Conservation (phyloP, 1,140 invertebrate species). For the Drosophila ironensis region DNA sequence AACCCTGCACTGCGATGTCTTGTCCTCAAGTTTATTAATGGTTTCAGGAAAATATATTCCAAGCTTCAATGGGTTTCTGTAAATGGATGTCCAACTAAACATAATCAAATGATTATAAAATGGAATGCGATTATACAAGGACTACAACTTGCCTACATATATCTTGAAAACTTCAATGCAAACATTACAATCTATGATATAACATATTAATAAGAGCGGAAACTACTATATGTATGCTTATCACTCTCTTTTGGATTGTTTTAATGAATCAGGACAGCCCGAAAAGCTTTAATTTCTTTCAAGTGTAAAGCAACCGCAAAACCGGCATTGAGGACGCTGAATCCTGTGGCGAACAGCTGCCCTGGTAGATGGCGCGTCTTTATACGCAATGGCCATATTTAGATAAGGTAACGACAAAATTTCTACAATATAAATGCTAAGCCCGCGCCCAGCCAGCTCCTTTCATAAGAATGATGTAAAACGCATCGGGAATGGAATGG, state of each 20-base stretch:
- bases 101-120: no score
- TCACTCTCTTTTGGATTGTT: background rate
- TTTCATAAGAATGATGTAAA: conserved; percentile 69
- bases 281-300: background rate
- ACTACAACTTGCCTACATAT: no score
- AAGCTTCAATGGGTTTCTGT: no score
- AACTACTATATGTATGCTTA: no score
- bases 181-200: no score
- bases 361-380: conserved; percentile 57
- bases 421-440: conserved; percentile 70
- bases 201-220: no score
- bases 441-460: background rate
- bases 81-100: no score
- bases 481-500: conserved; percentile 40
- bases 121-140: no score
- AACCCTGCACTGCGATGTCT: conserved; percentile 8
- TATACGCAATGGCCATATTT: conserved; percentile 79
- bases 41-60: no score
- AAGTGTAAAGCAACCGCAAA: background rate
- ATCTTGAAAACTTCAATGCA: no score
- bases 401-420: conserved; percentile 78
- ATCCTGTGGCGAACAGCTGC: conserved; percentile 55
- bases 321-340: conserved; percentile 9
- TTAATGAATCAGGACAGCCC: no score
- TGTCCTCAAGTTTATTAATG: no score